Conservation (phyloP, 2,888 invertebrate genomes). For the Parthenolecanium corni region DNA sequence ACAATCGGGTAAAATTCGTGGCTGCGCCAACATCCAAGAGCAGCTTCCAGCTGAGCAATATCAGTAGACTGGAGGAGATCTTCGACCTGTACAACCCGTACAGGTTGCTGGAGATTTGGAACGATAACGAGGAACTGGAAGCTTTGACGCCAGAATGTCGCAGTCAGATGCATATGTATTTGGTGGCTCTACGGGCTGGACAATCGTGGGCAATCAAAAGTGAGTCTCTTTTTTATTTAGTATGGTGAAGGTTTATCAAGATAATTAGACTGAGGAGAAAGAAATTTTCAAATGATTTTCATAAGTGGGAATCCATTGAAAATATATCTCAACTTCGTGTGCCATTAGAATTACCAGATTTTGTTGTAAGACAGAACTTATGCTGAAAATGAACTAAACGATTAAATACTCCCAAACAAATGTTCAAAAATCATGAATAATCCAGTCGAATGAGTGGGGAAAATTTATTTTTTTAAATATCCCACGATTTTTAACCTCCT, state of each 20-base stretch:
- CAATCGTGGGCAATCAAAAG: slow-evolving; percentile 25
- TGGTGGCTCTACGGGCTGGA: slow-evolving; percentile 7
- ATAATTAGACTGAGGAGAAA: too few relatives aligned
- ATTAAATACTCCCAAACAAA: too few relatives aligned
- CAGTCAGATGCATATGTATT: slow-evolving; percentile 1
- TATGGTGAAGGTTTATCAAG: slow-evolving; percentile 49
- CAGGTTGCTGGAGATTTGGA: slow-evolving; percentile 16
- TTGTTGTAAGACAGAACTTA: too few relatives aligned
- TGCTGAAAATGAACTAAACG: too few relatives aligned
- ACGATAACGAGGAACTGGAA: not conserved
- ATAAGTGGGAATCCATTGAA: too few relatives aligned
- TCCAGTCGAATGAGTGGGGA: too few relatives aligned
- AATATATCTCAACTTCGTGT: too few relatives aligned
- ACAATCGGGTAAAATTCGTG: not conserved
- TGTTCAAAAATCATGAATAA: too few relatives aligned
- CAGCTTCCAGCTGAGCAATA: not conserved
- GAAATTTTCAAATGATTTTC: too few relatives aligned
- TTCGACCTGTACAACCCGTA: slow-evolving; percentile 23
- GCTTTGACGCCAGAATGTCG: slow-evolving; percentile 1
- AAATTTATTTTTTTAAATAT: too few relatives aligned
- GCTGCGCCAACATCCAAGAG: not conserved
- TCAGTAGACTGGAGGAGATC: slow-evolving; percentile 14
- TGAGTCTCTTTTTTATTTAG: slow-evolving; percentile 34
- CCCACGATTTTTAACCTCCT: too few relatives aligned
- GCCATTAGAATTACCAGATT: too few relatives aligned